Base-by-base conservation (phyloP, 2,113 vertebrate genomes). In the Elephas maximus region DNA sequence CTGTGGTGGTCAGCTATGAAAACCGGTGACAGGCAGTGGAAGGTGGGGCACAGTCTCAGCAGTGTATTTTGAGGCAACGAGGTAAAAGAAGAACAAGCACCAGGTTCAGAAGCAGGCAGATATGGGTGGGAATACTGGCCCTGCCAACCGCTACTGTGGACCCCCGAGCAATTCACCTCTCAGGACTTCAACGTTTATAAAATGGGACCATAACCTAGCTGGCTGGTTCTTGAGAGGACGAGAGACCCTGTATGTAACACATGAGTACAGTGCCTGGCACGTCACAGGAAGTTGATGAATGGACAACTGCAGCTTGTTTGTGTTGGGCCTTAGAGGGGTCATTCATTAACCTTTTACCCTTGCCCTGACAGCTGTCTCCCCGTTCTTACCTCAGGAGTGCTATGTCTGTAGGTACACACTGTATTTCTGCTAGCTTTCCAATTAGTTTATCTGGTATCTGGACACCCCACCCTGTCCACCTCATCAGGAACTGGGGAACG, bases 371-470 rank as follows among this genome's bases (percentile, higher is more conserved):
- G 18, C 9, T 1, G 6, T 63, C 26, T 45, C 30, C 73, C 67
- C 12, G 44, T 73, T 81, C 30, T 76, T 14, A 73, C 77, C 69
- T 48, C 2, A 41, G n/a, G 10, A 28, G n/a, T 37, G 37, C 30
- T 24, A 0, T 18, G 18, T 20, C 74, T 71, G 18, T 10, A 78
- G 63, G 67, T 45, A 0, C 0, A 1, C 0, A 0, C 57, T 48
- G 5, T 15, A 41, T 21, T 73, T 44, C 44, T 57, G 8, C 0
- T 71, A 0, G 33, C 57, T 91, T 76, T 33, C 57, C 44, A 41
- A 30, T 11, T 17, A 8, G 0, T 14, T 37, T 11, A 37, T 12
- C 41, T 51, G 67, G 15, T 5, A 41, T 78, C 45, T 18, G 28
- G 63, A 24, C 53, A 21, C 7, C 53, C 14, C 3, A 5, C 21